Percentiles rank a stretch among this genome's conserved stretches.
Conservation (phyloP, 2,888 invertebrate species). For the Macaria liturata region DNA sequence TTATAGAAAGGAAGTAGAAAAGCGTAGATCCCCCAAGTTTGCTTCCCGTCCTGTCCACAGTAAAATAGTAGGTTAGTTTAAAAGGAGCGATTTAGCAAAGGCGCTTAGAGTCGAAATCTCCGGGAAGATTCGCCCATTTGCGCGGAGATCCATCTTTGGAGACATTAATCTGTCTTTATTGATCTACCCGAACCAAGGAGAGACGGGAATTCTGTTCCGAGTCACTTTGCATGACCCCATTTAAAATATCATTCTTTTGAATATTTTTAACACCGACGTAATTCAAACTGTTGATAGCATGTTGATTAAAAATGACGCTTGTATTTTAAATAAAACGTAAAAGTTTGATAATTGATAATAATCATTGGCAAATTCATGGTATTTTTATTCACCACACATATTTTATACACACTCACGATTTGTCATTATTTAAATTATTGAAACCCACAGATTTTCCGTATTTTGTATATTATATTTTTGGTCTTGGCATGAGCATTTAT, state of each 20-base stretch:
- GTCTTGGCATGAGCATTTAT: conserved; percentile 67
- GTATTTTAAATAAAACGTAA: conserved; percentile 18
- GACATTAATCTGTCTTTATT: conserved; percentile 34
- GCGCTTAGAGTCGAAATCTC: conserved; percentile 57
- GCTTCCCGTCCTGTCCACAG: conserved; percentile 56
- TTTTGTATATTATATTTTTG: conserved; percentile 61
- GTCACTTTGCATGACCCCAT: conserved; percentile 51
- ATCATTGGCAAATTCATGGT: conserved; percentile 58
- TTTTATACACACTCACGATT: conserved; percentile 45
- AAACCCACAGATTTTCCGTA: conserved; percentile 43
- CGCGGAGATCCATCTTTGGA: conserved; percentile 43
- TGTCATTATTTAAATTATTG: conserved; percentile 40
- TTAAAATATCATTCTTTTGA: conserved; percentile 42
- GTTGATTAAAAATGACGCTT: conserved; percentile 31
- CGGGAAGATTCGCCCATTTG: conserved; percentile 66
- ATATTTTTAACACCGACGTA: conserved; percentile 38
- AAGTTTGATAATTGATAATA: conserved; percentile 13
- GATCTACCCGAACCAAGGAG: conserved; percentile 27
- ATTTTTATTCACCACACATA: conserved; percentile 50
- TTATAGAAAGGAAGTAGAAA: conserved; percentile 48
- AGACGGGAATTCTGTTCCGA: conserved; percentile 23
- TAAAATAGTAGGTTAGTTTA: conserved; percentile 60
- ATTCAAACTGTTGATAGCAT: conserved; percentile 25
- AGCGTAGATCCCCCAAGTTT: conserved; percentile 63
- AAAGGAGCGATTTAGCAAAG: conserved; percentile 58